Conservation (phyloP, 2,113 vertebrate species). For the Aix galericulata region DNA sequence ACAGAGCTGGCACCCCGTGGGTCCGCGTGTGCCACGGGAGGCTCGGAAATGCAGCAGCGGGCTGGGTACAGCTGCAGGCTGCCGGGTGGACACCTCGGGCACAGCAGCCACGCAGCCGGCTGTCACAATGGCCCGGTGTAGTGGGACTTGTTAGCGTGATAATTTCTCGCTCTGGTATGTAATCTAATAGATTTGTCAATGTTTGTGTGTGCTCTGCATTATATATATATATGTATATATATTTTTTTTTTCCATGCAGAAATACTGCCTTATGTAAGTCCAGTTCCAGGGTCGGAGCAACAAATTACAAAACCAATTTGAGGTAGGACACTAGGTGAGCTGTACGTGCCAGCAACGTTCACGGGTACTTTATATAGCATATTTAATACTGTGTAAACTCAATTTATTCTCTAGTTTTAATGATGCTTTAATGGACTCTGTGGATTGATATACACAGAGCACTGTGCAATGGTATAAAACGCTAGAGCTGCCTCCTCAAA, state of each 20-base stretch:
- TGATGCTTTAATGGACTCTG: not conserved
- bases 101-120: not conserved
- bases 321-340: not conserved
- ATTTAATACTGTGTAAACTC: not conserved
- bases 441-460: not conserved
- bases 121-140: not conserved
- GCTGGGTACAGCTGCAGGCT: not conserved
- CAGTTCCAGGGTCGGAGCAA: not conserved
- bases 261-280: not conserved
- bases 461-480: not conserved
- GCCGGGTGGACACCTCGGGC: not conserved
- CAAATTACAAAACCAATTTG: not conserved
- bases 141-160: not conserved
- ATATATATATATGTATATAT: no score
- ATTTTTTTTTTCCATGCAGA: not conserved
- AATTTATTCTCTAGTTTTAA: not conserved
- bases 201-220: not conserved
- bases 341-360: not conserved
- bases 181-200: slow-evolving; percentile 10
- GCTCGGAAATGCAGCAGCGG: slow-evolving; percentile 17
- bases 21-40: not conserved
- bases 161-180: not conserved
- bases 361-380: not conserved
- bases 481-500: not conserved
- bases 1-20: not conserved